phyloP scores from a whole-genome alignment of 2,113 vertebrate species.

The Triplophysa tibetana region DNA sequence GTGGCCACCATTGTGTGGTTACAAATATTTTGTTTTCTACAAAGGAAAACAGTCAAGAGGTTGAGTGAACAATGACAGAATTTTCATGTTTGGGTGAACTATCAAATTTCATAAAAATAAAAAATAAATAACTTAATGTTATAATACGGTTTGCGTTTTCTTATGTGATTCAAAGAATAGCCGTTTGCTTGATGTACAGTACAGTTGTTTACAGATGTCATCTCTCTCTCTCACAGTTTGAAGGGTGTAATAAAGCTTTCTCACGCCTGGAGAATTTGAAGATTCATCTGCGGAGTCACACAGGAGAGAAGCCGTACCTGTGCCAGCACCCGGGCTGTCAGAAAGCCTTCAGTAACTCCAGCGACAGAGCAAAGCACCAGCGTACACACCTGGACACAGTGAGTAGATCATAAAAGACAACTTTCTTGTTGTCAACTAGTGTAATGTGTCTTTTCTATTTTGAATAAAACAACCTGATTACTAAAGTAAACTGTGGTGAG shows the following conservation, averaged over 20 bases:
- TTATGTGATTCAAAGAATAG: not conserved
- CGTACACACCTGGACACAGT: slow-evolving; percentile 98
- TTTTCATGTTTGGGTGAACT: no score
- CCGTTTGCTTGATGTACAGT: not conserved
- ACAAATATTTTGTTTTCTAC: no score
- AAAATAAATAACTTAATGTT: no score
- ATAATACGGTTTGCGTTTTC: not conserved
- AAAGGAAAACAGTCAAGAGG: no score
- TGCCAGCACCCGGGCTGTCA: slow-evolving; percentile 98
- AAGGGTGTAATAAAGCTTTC: slow-evolving; percentile 98
- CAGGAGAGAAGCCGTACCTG: slow-evolving; percentile 96
- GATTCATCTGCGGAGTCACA: slow-evolving; percentile 98
- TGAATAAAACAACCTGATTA: no score
- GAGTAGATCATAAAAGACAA: slow-evolving; percentile 59
- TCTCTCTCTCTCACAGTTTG: slow-evolving; percentile 77
- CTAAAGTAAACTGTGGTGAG: no score
- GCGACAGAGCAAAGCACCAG: slow-evolving; percentile 96
- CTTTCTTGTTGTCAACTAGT: not conserved
- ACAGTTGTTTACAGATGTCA: not conserved
- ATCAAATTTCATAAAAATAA: no score
- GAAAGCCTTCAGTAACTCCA: slow-evolving; percentile 99
- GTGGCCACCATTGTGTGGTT: no score
- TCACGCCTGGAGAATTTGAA: slow-evolving; percentile 98
- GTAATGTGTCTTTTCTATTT: no score
- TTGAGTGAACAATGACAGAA: no score